Percentiles rank a stretch among this genome's conserved stretches.
These are phyloP conservation scores for Botia kubotai DNA, from an alignment of 2,797 vertebrate genomes.

Conservation along the genomic window DNA sequence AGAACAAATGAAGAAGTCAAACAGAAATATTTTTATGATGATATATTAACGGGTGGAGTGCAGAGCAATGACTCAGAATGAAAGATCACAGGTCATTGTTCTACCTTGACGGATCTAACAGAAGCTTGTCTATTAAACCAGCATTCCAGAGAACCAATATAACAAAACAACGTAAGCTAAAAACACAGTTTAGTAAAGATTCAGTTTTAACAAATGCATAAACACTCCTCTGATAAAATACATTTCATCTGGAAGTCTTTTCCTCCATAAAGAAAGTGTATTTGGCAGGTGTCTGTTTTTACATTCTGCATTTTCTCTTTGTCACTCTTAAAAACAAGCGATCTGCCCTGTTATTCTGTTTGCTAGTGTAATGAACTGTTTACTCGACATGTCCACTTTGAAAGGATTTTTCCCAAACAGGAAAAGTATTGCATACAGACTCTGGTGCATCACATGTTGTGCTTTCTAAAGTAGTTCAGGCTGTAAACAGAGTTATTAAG, in stretches of 20 bases:
- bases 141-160: neutral
- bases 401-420: neutral
- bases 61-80: neutral
- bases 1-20: neutral
- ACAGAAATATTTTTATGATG: neutral
- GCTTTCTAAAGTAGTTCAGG: neutral
- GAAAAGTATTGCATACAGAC: neutral
- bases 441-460: neutral
- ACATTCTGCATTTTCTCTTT: too few relatives aligned
- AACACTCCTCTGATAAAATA: too few relatives aligned
- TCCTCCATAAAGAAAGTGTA: too few relatives aligned
- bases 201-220: too few relatives aligned
- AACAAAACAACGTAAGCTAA: neutral
- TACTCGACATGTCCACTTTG: too few relatives aligned
- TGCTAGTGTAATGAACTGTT: too few relatives aligned
- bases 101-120: neutral
- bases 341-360: too few relatives aligned
- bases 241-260: too few relatives aligned
- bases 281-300: too few relatives aligned
- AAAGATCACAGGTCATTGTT: neutral
- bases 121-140: neutral
- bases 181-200: neutral
- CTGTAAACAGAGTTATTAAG: neutral
- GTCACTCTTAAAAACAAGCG: too few relatives aligned
- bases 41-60: neutral